Evolutionary conservation across 2,113 vertebrate genomes (phyloP).

Genomic region (Anguilla rostrata): DNA sequence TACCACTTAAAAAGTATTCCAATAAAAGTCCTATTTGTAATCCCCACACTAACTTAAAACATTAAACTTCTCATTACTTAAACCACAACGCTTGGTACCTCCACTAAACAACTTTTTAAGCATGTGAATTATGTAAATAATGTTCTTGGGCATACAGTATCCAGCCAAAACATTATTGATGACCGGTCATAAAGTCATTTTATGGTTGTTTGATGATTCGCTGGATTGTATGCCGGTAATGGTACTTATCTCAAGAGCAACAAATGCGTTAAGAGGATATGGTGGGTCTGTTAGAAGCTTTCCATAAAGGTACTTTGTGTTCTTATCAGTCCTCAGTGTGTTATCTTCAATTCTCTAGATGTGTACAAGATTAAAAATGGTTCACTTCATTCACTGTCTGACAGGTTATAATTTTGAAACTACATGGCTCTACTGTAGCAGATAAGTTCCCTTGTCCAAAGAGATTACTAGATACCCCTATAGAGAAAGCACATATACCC

Average conservation of each 20-base stretch:
- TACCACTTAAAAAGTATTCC: neutral
- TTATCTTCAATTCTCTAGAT: neutral
- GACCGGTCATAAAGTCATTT: neutral
- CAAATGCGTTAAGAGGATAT: neutral
- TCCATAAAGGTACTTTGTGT: slow-evolving; percentile 1
- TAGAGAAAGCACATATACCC: neutral
- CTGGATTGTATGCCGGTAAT: neutral
- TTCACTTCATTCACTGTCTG: slow-evolving; percentile 4
- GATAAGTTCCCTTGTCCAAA: neutral
- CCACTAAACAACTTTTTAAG: neutral
- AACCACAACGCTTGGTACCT: neutral
- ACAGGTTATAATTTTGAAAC: neutral
- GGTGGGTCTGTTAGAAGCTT: neutral
- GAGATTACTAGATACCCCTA: slow-evolving; percentile 16
- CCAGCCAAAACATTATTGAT: neutral
- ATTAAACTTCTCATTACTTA: neutral
- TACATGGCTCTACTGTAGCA: neutral
- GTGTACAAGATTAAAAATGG: neutral
- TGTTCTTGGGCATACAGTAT: neutral
- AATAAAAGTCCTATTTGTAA: neutral
- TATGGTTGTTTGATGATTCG: neutral
- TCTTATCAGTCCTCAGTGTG: neutral
- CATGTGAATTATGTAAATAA: neutral
- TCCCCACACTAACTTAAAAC: neutral
- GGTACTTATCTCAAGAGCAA: neutral